A percentile compares a stretch with the other conserved stretches of the same genome.
Conservation (phyloP, 1,140 invertebrate genomes). For the Meloidogyne chitwoodi region DNA sequence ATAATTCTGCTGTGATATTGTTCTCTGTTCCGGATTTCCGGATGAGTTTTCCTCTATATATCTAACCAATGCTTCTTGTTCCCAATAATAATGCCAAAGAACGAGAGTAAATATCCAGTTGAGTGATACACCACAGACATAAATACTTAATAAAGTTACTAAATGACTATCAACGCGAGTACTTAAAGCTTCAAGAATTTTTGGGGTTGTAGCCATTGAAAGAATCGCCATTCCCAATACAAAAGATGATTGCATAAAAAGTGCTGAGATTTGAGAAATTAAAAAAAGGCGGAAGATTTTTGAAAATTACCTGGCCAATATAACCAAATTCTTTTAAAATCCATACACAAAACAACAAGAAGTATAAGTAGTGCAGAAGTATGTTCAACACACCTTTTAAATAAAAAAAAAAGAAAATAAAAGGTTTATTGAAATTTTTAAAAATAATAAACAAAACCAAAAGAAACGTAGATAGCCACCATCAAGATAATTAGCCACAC, state of each 20-base stretch:
- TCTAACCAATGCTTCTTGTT: constrained; percentile 24
- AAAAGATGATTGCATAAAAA: constrained; percentile 53
- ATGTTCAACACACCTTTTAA: constrained; percentile 49
- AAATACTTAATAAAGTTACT: constrained; percentile 33
- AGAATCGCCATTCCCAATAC: constrained; percentile 46
- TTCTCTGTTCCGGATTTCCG: background rate
- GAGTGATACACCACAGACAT: constrained; percentile 41
- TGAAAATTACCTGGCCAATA: constrained; percentile 46
- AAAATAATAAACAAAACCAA: constrained; percentile 29
- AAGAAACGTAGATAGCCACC: constrained; percentile 47
- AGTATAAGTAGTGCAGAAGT: constrained; percentile 38
- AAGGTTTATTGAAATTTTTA: too few relatives aligned
- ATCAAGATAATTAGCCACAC: constrained; percentile 55
- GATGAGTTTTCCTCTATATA: background rate
- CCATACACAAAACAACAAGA: constrained; percentile 30
- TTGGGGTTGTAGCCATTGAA: constrained; percentile 54
- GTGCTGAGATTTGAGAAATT: constrained; percentile 26
- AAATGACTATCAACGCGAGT: constrained; percentile 36
- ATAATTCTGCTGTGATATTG: background rate
- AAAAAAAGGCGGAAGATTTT: background rate
- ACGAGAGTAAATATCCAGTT: constrained; percentile 54
- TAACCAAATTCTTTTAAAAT: constrained; percentile 43
- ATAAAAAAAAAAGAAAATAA: too few relatives aligned
- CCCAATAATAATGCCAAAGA: constrained; percentile 56
- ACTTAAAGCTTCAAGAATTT: constrained; percentile 43